A percentile compares a stretch with the other conserved stretches of the same genome.
Evolutionary conservation across 2,888 invertebrate species (phyloP).

Genomic region (Cylindroiulus punctatus): DNA sequence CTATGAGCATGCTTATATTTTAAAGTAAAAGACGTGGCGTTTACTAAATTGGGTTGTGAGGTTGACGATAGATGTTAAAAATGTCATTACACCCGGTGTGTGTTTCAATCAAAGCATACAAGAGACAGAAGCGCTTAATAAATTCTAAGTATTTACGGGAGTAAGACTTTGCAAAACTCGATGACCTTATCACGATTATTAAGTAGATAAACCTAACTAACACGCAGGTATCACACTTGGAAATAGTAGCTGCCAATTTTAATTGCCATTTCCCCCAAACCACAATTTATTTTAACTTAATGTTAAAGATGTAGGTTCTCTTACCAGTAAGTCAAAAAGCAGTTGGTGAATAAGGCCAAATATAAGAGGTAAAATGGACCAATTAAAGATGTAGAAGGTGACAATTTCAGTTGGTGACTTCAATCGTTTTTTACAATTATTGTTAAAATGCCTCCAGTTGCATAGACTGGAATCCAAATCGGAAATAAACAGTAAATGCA

Average conservation of each 20-base stretch:
- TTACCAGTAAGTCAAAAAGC: neutral
- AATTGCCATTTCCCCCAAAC: slow-evolving; percentile 4
- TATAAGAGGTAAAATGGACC: slow-evolving; percentile 40
- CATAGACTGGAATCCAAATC: neutral
- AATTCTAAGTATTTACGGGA: neutral
- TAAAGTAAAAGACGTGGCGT: neutral
- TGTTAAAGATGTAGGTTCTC: neutral
- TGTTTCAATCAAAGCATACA: neutral
- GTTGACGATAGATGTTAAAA: neutral
- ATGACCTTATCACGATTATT: neutral
- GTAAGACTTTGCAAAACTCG: neutral
- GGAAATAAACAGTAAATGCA: neutral
- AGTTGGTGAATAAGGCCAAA: slow-evolving; percentile 28
- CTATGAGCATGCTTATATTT: neutral
- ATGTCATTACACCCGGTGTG: neutral
- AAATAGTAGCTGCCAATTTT: slow-evolving; percentile 36
- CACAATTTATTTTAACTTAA: neutral
- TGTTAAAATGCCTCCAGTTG: neutral
- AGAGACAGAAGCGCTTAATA: neutral
- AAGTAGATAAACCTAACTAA: neutral
- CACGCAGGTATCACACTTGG: slow-evolving; percentile 36
- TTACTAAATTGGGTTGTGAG: neutral
- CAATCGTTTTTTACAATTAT: neutral
- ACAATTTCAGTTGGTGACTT: neutral
- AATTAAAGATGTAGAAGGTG: neutral